Evolutionary conservation across 1,140 invertebrate species (phyloP).

Genomic region (Anastatus disparis): DNA sequence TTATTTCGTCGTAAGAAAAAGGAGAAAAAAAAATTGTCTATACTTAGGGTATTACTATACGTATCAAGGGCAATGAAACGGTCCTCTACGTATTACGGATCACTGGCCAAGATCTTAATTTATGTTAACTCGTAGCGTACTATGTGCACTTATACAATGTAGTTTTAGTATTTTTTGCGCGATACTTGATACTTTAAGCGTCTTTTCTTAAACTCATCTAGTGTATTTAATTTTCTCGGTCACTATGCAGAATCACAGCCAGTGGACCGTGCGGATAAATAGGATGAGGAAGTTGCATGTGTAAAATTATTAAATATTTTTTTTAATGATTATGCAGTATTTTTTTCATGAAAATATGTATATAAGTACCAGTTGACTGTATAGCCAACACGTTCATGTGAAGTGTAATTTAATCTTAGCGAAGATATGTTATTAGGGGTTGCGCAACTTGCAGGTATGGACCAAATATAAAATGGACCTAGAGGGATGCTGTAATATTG

Average conservation of each 20-base stretch:
- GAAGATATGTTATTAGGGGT: neutral
- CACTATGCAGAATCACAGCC: neutral
- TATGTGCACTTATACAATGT: neutral
- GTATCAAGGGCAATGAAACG: neutral
- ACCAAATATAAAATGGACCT: neutral
- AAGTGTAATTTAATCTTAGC: conserved; percentile 14
- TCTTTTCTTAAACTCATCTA: neutral
- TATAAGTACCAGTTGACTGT: conserved; percentile 23
- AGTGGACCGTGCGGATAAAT: conserved; percentile 20
- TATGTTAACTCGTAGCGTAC: conserved; percentile 27
- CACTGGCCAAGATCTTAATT: conserved; percentile 33
- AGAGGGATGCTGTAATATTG: too few species aligned
- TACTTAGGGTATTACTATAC: too few species aligned
- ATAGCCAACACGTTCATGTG: neutral
- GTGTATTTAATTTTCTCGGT: too few species aligned
- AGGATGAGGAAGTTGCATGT: neutral
- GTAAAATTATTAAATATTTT: neutral
- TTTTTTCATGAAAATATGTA: neutral
- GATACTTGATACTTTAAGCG: conserved; percentile 33
- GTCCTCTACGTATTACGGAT: neutral
- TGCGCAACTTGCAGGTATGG: neutral
- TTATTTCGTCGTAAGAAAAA: too few species aligned
- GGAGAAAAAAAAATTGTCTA: too few species aligned
- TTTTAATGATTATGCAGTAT: neutral
- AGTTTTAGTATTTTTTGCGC: conserved; percentile 37